These are phyloP conservation scores for Sceloporus undulatus DNA, from an alignment of 2,113 vertebrate genomes.

Conservation along the genomic window DNA sequence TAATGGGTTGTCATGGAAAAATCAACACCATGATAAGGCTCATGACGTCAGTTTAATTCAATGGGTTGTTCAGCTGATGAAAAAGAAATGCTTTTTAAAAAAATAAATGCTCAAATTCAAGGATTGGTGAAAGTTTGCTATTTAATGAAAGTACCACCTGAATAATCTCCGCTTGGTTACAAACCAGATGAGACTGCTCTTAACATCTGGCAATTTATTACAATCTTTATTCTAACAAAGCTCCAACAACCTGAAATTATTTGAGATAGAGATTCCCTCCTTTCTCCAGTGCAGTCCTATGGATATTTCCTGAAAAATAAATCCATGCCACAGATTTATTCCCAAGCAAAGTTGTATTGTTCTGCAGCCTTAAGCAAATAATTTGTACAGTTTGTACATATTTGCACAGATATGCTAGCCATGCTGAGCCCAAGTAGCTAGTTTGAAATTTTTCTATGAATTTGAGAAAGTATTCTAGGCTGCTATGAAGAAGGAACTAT, in stretches of 20 bases:
- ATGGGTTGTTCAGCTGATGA: slow-evolving; percentile 46
- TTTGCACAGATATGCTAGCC: neutral
- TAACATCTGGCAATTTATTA: slow-evolving; percentile 58
- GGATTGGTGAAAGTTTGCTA: slow-evolving; percentile 45
- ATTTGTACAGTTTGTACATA: neutral
- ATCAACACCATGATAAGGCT: slow-evolving; percentile 23
- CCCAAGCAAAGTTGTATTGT: neutral
- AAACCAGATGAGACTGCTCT: slow-evolving; percentile 54
- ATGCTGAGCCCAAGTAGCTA: neutral
- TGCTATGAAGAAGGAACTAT: neutral
- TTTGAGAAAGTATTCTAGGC: neutral
- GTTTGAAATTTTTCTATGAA: slow-evolving; percentile 40
- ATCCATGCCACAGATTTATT: neutral
- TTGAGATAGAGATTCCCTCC: slow-evolving; percentile 27
- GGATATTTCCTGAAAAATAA: neutral
- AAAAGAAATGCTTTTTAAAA: slow-evolving; percentile 36
- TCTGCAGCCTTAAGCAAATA: neutral
- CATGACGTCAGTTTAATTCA: slow-evolving; percentile 59
- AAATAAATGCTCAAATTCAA: slow-evolving; percentile 46
- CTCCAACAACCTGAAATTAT: slow-evolving; percentile 43
- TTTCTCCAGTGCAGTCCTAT: neutral
- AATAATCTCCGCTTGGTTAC: slow-evolving; percentile 40
- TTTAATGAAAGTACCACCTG: slow-evolving; percentile 49
- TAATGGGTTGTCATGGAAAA: slow-evolving; percentile 79
- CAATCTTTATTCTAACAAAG: neutral